Evolutionary conservation across 2,888 invertebrate genomes (phyloP).

Genomic region (Caenorhabditis sp.): DNA sequence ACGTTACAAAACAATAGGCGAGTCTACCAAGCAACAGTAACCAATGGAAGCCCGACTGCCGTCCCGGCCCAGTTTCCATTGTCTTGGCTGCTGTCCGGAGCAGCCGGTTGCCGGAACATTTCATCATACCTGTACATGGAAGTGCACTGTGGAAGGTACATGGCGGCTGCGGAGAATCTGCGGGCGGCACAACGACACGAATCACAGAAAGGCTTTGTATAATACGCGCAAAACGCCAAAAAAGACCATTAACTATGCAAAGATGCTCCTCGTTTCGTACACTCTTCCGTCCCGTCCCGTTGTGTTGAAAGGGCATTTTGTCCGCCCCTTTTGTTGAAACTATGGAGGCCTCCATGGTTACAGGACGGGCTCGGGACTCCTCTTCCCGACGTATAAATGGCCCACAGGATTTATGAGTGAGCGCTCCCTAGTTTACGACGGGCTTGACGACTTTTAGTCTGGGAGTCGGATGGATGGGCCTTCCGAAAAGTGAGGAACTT

Average conservation of each 20-base stretch:
- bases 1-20: slow-evolving; percentile 18
- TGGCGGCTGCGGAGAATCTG: neutral
- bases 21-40: slow-evolving; percentile 50
- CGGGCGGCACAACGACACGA: neutral
- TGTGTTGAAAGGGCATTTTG: slow-evolving; percentile 23
- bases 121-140: slow-evolving; percentile 46
- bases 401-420: neutral
- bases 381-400: neutral
- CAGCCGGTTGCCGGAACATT: neutral
- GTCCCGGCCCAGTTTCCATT: neutral
- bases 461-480: too few species aligned
- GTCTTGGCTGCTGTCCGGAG: neutral
- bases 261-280: slow-evolving; percentile 34
- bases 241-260: slow-evolving; percentile 36
- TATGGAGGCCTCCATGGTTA: slow-evolving; percentile 31
- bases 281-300: slow-evolving; percentile 10
- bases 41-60: slow-evolving; percentile 40
- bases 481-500: too few species aligned
- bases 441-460: neutral
- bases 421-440: neutral
- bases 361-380: neutral
- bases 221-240: slow-evolving; percentile 36
- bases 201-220: slow-evolving; percentile 19
- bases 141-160: slow-evolving; percentile 53
- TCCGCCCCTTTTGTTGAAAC: slow-evolving; percentile 38